Percentiles rank a stretch among this genome's conserved stretches.
Conservation (phyloP, 2,888 invertebrate genomes). For the Machimus rusticus region DNA sequence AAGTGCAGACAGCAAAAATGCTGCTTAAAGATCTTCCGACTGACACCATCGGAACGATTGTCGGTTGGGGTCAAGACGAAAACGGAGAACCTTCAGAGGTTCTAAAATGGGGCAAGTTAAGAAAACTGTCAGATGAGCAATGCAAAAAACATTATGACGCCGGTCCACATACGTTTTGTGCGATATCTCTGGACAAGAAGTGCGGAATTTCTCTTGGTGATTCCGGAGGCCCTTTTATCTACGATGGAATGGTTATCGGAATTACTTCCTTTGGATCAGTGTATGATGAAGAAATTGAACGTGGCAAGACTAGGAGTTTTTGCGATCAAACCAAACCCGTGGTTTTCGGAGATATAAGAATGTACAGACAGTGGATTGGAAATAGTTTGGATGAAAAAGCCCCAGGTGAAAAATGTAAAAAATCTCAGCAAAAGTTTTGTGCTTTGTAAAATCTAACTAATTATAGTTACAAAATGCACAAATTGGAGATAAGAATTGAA, state of each 20-base stretch:
- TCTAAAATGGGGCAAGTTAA: neutral
- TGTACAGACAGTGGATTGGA: neutral
- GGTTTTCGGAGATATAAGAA: neutral
- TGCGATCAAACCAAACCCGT: neutral
- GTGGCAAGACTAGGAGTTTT: neutral
- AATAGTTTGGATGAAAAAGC: neutral
- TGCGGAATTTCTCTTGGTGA: neutral
- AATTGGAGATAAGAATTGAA: neutral
- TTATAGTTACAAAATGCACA: no score
- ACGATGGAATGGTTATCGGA: neutral
- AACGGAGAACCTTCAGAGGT: neutral
- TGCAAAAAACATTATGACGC: neutral
- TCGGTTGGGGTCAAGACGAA: neutral
- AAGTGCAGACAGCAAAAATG: neutral
- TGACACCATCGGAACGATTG: neutral
- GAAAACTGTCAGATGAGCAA: neutral
- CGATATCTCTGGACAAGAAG: neutral
- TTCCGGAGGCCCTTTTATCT: neutral
- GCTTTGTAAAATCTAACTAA: neutral
- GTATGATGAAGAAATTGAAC: neutral
- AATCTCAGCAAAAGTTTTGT: neutral
- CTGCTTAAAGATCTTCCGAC: neutral
- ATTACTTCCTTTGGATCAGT: neutral
- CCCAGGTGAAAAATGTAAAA: neutral
- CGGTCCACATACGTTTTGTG: neutral